These are phyloP conservation scores for Lucifuga dentata DNA, from an alignment of 2,113 vertebrate species.

Conservation along the genomic window DNA sequence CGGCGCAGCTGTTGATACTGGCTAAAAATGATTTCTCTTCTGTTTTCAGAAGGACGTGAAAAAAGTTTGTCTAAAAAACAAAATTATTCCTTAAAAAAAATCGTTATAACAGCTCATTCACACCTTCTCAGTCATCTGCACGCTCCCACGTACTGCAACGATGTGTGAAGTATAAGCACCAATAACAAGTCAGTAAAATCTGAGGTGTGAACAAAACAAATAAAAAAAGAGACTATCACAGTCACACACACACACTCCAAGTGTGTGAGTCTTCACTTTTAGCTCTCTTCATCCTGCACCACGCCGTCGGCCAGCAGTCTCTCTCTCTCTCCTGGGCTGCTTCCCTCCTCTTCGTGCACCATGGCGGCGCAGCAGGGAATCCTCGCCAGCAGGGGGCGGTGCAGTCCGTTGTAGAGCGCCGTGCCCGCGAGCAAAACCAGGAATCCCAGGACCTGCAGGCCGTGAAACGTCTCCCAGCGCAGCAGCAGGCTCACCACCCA, in stretches of 20 bases:
- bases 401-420: conserved; percentile 90
- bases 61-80: too few relatives aligned
- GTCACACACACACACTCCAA: conserved; percentile 2
- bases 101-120: not conserved
- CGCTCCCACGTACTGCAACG: not conserved
- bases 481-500: conserved; percentile 90
- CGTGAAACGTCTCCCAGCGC: conserved; percentile 91
- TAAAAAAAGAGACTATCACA: conserved; percentile 14
- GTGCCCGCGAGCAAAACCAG: conserved; percentile 87
- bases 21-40: not conserved
- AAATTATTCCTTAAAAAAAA: conserved; percentile 1
- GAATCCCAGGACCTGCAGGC: conserved; percentile 91
- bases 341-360: conserved; percentile 35
- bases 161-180: not conserved
- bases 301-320: conserved; percentile 76
- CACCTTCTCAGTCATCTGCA: not conserved
- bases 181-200: conserved; percentile 34
- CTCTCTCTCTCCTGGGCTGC: conserved; percentile 74
- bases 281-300: conserved; percentile 62
- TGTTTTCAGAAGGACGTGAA: not conserved
- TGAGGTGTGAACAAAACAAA: conserved; percentile 3
- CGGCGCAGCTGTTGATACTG: not conserved
- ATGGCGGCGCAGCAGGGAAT: conserved; percentile 52
- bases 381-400: conserved; percentile 83
- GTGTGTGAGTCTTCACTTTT: conserved; percentile 2